Evolutionary conservation across 2,113 vertebrate species (phyloP), one percentile per base, ranked within the genome.

Genomic region (Pyrgilauda ruficollis): DNA sequence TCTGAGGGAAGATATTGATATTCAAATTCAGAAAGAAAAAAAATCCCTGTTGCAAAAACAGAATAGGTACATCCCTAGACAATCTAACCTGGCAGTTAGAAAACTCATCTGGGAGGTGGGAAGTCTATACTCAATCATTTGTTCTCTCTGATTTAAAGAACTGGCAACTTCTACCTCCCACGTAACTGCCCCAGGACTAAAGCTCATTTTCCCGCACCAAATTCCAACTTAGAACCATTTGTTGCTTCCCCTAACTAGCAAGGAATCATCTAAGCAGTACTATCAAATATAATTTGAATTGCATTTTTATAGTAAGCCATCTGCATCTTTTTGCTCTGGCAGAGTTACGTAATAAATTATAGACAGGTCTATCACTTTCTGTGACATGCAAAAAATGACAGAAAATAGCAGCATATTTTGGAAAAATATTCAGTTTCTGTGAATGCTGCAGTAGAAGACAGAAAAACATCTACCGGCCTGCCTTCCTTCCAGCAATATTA

Each of bases 241-340:
- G 33, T 59, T 89, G 27, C n/a, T 72, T 88, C 49, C 53, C 10
- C 28, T 90, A 86, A 46, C 58, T 66, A 89, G 81, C 67, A 79
- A 76, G 53, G 16, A 94, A 87, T 53, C 4, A 3, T 37, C n/a
- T 73, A 81, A 93, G 79, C 74, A 46, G 44, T 61, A 76, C 14
- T 78, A 94, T 80, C 46, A 89, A 93, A 77, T 41, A 84, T 67
- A 92, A 84, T 81, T 92, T 81, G 39, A 49, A 70, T 35, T 75
- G 44, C 69, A 79, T 87, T 95, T 93, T 93, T 82, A 87, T 75
- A 81, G 86, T 24, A 84, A 81, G 72, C 52, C 93, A 93, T 81
- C 94, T 84, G 93, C 23, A 86, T 89, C 64, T 84, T 81, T 68
- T 68, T 83, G 24, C 50, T 90, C 37, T 72, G 72, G 75, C 37